A percentile compares a stretch with the other conserved stretches of the same genome.
Evolutionary conservation across 2,113 vertebrate species (phyloP).

Genomic region (Atherinomorus stipes): DNA sequence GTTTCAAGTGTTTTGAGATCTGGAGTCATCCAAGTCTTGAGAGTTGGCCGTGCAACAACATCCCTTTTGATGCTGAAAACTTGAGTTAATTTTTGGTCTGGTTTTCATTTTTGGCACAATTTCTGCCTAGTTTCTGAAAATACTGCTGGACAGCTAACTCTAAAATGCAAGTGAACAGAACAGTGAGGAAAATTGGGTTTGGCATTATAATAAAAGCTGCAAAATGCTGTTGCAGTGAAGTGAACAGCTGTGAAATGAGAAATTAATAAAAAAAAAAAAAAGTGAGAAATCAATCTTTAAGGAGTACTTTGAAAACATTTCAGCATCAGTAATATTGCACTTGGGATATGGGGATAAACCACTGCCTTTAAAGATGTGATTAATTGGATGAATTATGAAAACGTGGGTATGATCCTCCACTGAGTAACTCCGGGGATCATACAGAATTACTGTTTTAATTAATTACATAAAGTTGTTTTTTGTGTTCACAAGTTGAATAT

Average conservation of each 20-base stretch:
- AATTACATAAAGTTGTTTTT: slow-evolving; percentile 2
- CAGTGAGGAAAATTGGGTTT: neutral
- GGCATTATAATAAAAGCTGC: slow-evolving; percentile 2
- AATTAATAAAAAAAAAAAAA: neutral
- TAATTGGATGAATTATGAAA: slow-evolving; percentile 11
- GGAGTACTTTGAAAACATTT: slow-evolving; percentile 2
- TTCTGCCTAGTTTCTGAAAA: slow-evolving; percentile 15
- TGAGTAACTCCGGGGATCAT: neutral
- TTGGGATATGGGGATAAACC: neutral
- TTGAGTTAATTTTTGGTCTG: neutral
- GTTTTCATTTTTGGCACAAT: slow-evolving; percentile 4
- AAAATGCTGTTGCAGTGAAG: slow-evolving; percentile 8
- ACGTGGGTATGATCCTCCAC: neutral
- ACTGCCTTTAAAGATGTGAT: slow-evolving; percentile 1
- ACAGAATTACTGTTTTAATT: slow-evolving; percentile 1
- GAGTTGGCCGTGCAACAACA: slow-evolving; percentile 22
- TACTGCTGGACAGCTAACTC: slow-evolving; percentile 21
- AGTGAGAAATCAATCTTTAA: slow-evolving; percentile 11
- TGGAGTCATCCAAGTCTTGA: slow-evolving; percentile 17
- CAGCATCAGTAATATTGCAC: slow-evolving; percentile 5
- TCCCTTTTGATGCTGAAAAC: slow-evolving; percentile 24
- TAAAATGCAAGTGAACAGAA: slow-evolving; percentile 12
- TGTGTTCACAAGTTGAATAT: slow-evolving; percentile 5
- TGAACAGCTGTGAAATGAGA: slow-evolving; percentile 1
- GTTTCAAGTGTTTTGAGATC: slow-evolving; percentile 25